Percentiles rank a stretch among this genome's conserved stretches.
phyloP scores from a whole-genome alignment of 2,888 invertebrate genomes.

The Phymatocera aterrima region DNA sequence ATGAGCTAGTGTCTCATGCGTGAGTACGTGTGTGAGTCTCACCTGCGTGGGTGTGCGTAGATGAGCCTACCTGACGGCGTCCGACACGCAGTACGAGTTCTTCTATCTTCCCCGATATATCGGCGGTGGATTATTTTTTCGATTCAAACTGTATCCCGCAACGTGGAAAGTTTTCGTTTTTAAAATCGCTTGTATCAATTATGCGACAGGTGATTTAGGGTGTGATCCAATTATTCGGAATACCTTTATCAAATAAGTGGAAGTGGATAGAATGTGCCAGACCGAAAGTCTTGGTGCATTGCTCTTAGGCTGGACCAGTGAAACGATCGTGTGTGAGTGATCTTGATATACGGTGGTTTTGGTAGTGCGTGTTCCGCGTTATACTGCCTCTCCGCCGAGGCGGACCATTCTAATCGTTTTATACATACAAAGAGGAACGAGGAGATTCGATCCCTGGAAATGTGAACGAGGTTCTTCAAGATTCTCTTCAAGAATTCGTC shows the following conservation, averaged over 20 bases:
- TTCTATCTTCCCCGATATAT: slow-evolving; percentile 44
- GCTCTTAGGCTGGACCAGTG: slow-evolving; percentile 45
- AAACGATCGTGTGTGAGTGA: slow-evolving; percentile 44
- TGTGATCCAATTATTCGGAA: neutral
- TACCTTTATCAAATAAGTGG: slow-evolving; percentile 7
- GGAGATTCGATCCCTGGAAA: slow-evolving; percentile 27
- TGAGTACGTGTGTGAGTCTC: slow-evolving; percentile 60
- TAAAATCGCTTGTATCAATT: neutral
- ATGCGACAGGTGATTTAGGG: neutral
- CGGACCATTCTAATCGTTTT: neutral
- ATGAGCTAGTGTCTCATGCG: slow-evolving; percentile 51
- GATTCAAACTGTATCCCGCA: neutral
- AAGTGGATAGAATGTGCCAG: slow-evolving; percentile 43
- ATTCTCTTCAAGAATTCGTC: neutral
- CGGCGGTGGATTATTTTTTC: slow-evolving; percentile 20
- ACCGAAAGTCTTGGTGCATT: slow-evolving; percentile 39
- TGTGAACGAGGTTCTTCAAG: neutral
- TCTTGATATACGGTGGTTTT: slow-evolving; percentile 45
- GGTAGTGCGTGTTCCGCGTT: slow-evolving; percentile 44
- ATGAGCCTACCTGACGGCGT: slow-evolving; percentile 74
- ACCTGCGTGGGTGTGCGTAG: slow-evolving; percentile 69
- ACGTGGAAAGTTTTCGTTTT: neutral
- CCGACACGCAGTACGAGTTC: slow-evolving; percentile 69
- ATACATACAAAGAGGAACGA: neutral
- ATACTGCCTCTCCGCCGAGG: slow-evolving; percentile 4